A percentile compares a stretch with the other conserved stretches of the same genome.
These are phyloP conservation scores for Origma solitaria DNA, from an alignment of 2,113 vertebrate species.

Conservation along the genomic window DNA sequence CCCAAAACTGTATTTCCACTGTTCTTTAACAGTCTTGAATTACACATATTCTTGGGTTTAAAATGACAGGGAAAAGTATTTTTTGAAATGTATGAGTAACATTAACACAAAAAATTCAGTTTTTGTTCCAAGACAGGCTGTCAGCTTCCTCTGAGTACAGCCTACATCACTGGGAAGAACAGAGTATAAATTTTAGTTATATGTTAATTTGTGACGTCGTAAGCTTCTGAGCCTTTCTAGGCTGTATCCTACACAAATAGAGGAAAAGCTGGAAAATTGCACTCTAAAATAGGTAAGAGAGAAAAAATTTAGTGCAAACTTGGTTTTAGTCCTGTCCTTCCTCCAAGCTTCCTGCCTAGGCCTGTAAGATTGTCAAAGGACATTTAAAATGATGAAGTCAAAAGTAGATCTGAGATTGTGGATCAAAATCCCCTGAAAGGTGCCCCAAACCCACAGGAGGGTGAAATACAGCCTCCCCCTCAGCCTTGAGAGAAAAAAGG, in stretches of 20 bases:
- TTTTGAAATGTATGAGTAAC: not conserved
- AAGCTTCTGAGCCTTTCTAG: not conserved
- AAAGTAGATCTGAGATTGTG: not conserved
- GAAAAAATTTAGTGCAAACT: not conserved
- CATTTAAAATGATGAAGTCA: not conserved
- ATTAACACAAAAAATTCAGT: not conserved
- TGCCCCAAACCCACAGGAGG: not conserved
- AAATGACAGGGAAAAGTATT: rapidly evolving
- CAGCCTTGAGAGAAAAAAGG: not conserved
- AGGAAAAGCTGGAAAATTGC: not conserved
- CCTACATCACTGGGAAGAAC: not conserved
- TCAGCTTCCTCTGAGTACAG: not conserved
- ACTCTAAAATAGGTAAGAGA: not conserved
- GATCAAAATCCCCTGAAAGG: not conserved
- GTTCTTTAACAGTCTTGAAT: not conserved
- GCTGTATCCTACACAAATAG: not conserved
- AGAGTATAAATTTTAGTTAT: not conserved
- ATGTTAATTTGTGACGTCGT: not conserved
- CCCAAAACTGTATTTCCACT: not conserved
- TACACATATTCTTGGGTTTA: not conserved
- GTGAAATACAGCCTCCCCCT: not conserved
- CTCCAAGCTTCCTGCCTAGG: not conserved
- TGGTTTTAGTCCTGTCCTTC: not conserved
- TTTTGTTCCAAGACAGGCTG: not conserved
- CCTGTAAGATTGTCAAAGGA: not conserved